Conservation (phyloP, 2,797 vertebrate species). For the Rhynchonycteris naso region DNA sequence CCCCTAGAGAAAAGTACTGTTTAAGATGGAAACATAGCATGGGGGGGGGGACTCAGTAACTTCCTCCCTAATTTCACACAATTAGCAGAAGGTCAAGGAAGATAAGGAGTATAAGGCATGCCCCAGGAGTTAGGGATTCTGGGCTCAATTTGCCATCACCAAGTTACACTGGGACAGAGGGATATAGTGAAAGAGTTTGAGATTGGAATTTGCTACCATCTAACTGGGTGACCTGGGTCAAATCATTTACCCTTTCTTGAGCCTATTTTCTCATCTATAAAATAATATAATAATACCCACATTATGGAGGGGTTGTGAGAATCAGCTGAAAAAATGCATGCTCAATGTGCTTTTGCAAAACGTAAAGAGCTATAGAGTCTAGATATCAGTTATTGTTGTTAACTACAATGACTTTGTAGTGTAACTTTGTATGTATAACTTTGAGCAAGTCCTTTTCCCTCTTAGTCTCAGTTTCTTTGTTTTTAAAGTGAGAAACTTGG, state of each 20-base stretch:
- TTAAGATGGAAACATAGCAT: not conserved
- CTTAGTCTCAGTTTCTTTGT: not conserved
- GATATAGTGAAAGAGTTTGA: not conserved
- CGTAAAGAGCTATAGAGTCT: not conserved
- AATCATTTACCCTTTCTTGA: conserved; percentile 18
- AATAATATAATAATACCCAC: not conserved
- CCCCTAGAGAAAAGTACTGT: not conserved
- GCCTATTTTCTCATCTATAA: not conserved
- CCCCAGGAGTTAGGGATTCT: not conserved
- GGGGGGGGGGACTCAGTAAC: not conserved
- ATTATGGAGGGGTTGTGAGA: not conserved
- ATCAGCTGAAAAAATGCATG: not conserved
- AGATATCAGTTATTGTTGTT: not conserved
- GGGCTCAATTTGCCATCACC: not conserved
- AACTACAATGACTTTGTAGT: too few species aligned
- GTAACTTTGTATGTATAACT: too few species aligned
- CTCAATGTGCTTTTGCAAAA: not conserved
- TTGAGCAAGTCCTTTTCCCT: not conserved
- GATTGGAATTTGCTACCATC: not conserved
- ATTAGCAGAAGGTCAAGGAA: not conserved
- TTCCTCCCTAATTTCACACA: not conserved
- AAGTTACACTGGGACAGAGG: not conserved
- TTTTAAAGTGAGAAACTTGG: conserved; percentile 20
- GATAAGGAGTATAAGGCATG: not conserved
- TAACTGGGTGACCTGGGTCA: not conserved